phyloP scores from a whole-genome alignment of 2,797 vertebrate species.

The Triplophysa yarkandensis region DNA sequence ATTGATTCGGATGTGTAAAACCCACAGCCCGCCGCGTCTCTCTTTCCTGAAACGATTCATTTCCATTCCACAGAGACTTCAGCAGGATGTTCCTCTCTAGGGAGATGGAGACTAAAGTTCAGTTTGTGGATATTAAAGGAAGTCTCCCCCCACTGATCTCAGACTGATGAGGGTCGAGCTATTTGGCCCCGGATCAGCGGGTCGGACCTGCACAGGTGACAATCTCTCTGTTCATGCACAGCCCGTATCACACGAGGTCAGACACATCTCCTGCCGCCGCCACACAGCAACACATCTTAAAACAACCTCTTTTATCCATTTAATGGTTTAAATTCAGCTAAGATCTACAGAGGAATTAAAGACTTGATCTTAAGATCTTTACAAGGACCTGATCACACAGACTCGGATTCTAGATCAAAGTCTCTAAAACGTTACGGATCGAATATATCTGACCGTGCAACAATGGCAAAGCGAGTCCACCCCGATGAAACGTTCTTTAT shows the following conservation, averaged over 20 bases:
- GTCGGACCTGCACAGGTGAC: slow-evolving; percentile 32
- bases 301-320: slow-evolving; percentile 4
- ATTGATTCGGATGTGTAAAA: slow-evolving; percentile 1
- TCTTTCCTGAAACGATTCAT: slow-evolving; percentile 12
- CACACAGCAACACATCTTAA: slow-evolving; percentile 6
- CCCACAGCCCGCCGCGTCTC: background rate
- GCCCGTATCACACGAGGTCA: slow-evolving; percentile 6
- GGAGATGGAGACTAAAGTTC: slow-evolving; percentile 42
- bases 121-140: slow-evolving; percentile 31
- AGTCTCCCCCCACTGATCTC: slow-evolving; percentile 25
- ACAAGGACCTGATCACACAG: slow-evolving; percentile 54
- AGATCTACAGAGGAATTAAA: slow-evolving; percentile 24
- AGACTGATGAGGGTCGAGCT: slow-evolving; percentile 30
- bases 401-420: slow-evolving; percentile 58
- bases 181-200: slow-evolving; percentile 35
- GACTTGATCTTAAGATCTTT: slow-evolving; percentile 39
- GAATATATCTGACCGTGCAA: slow-evolving; percentile 51
- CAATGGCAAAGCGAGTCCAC: slow-evolving; percentile 46
- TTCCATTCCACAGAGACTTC: slow-evolving; percentile 16
- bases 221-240: slow-evolving; percentile 21
- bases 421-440: slow-evolving; percentile 31
- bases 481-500: slow-evolving; percentile 58
- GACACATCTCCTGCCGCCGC: slow-evolving; percentile 1
- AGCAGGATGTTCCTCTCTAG: slow-evolving; percentile 5
- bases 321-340: slow-evolving; percentile 44